Evolutionary conservation across 2,113 vertebrate species (phyloP).

Genomic region (Sclerurus mexicanus): DNA sequence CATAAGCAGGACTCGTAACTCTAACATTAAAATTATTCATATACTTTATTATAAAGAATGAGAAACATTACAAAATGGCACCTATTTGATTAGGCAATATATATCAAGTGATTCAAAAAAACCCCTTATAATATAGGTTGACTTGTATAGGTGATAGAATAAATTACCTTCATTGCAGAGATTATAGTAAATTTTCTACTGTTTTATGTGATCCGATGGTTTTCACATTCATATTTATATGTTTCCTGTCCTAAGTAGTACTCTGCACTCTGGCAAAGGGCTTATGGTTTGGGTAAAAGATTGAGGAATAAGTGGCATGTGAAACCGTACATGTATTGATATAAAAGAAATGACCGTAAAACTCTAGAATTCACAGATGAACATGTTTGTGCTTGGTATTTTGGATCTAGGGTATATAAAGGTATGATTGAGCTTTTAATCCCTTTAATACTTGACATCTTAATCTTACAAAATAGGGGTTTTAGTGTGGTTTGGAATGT

Average conservation of each 20-base stretch:
- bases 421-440: background rate
- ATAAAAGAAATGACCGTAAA: background rate
- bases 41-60: background rate
- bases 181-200: background rate
- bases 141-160: background rate
- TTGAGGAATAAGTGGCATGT: background rate
- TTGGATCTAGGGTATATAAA: background rate
- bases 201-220: background rate
- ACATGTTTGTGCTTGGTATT: background rate
- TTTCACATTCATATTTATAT: background rate
- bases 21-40: background rate
- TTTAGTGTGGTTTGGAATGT: background rate
- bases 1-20: background rate
- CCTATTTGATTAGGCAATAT: background rate
- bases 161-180: background rate
- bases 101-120: background rate
- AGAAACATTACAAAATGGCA: background rate
- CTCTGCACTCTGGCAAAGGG: background rate
- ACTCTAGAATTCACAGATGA: background rate
- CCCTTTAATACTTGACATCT: background rate
- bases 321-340: background rate
- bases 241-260: background rate
- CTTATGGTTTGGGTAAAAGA: background rate
- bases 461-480: background rate
- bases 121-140: background rate